Evolutionary conservation across 2,888 invertebrate species (phyloP).

Genomic region (Nomada fabriciana): DNA sequence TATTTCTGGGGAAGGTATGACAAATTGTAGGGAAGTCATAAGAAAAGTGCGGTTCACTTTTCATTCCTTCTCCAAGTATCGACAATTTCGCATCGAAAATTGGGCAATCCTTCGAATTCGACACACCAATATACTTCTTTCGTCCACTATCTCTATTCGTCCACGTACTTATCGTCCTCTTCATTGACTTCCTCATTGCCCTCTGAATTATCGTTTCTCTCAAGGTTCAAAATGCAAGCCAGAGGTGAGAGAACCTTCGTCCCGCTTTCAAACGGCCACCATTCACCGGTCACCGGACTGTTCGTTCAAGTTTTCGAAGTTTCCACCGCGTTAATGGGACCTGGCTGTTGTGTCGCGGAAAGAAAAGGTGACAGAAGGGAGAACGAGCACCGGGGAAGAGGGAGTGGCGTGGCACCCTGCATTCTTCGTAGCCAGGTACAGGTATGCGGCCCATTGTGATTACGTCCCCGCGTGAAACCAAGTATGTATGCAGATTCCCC

Average conservation of each 20-base stretch:
- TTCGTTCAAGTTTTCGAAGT: conserved; percentile 26
- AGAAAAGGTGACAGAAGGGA: conserved; percentile 33
- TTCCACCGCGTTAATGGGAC: conserved; percentile 52
- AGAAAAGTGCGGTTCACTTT: no score
- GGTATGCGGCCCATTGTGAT: conserved; percentile 72
- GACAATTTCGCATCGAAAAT: no score
- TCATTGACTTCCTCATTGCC: background rate
- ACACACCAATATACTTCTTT: no score
- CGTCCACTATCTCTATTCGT: background rate
- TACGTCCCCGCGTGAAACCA: conserved; percentile 52
- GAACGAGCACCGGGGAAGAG: conserved; percentile 29
- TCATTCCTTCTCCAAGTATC: no score
- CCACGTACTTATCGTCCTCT: background rate
- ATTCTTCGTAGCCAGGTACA: conserved; percentile 61
- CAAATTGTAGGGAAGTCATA: no score
- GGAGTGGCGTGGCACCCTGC: conserved; percentile 41
- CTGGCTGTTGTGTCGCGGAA: conserved; percentile 39
- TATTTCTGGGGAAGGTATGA: background rate
- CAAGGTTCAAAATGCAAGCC: background rate
- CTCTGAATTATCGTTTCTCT: background rate
- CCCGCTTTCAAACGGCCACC: conserved; percentile 19
- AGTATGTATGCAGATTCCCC: conserved; percentile 71
- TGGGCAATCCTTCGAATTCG: no score
- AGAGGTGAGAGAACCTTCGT: background rate
- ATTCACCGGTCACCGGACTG: conserved; percentile 34